A percentile compares a stretch with the other conserved stretches of the same genome.
These are phyloP conservation scores for Lutjanus argentimaculatus DNA, from an alignment of 2,797 vertebrate genomes.

Conservation along the genomic window DNA sequence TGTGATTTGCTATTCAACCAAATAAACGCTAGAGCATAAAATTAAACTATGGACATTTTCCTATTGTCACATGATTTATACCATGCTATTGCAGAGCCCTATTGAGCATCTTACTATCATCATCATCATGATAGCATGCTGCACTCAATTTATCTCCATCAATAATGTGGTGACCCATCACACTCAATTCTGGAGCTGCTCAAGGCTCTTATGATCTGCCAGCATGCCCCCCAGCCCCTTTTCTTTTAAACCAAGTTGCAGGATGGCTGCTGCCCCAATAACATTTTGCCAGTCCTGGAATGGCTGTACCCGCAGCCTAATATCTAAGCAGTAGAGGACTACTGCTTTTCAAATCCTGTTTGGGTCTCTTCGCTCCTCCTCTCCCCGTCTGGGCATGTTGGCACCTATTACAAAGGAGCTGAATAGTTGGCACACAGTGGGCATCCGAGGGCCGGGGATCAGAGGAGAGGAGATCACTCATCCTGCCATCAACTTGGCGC, in stretches of 20 bases:
- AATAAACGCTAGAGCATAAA: too few relatives aligned
- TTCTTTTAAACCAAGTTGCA: slow-evolving; percentile 15
- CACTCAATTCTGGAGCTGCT: slow-evolving; percentile 12
- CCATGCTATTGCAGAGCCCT: too few relatives aligned
- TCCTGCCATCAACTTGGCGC: slow-evolving; percentile 81
- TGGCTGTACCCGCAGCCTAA: slow-evolving; percentile 51
- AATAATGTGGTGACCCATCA: neutral
- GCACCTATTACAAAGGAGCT: slow-evolving; percentile 82
- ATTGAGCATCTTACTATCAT: neutral
- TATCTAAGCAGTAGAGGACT: slow-evolving; percentile 53
- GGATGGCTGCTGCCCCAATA: slow-evolving; percentile 41
- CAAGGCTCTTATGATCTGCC: slow-evolving; percentile 18
- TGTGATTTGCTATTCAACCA: too few relatives aligned
- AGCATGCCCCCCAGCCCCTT: neutral
- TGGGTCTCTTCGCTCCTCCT: slow-evolving; percentile 74
- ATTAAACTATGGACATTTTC: too few relatives aligned
- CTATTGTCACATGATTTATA: too few relatives aligned
- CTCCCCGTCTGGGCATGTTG: slow-evolving; percentile 80
- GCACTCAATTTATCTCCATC: slow-evolving; percentile 19
- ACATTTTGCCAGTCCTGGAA: slow-evolving; percentile 57
- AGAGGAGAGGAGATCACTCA: slow-evolving; percentile 82
- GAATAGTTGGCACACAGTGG: slow-evolving; percentile 77
- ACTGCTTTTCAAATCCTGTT: slow-evolving; percentile 69
- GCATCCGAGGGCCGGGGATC: slow-evolving; percentile 76
- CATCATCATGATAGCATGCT: neutral